Conservation (phyloP, 2,888 invertebrate genomes). For the Hydrotaea cyrtoneurina region DNA sequence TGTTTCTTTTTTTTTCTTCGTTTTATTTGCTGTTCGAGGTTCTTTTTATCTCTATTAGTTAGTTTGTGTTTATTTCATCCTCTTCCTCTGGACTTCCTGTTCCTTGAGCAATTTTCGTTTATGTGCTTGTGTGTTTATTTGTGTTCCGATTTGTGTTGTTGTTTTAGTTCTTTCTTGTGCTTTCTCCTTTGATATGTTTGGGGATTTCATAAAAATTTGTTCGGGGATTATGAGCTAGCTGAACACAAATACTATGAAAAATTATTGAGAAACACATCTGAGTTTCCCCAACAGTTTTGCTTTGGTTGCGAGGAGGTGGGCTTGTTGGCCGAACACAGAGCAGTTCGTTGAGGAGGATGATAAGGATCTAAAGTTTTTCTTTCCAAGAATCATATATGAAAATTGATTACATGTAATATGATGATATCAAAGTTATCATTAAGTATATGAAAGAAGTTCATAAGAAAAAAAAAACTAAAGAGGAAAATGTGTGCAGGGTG, state of each 20-base stretch:
- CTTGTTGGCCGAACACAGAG: not conserved
- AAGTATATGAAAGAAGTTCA: slow-evolving; percentile 40
- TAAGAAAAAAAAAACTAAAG: not conserved
- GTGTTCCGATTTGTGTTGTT: slow-evolving; percentile 1
- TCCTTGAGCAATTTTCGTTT: slow-evolving; percentile 20
- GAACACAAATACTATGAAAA: slow-evolving; percentile 40
- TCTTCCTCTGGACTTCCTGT: slow-evolving; percentile 20
- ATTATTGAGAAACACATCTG: slow-evolving; percentile 32
- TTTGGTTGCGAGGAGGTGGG: not conserved
- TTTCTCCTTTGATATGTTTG: slow-evolving; percentile 54
- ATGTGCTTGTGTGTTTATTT: slow-evolving; percentile 19
- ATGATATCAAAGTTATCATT: slow-evolving; percentile 47
- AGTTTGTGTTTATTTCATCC: slow-evolving; percentile 30
- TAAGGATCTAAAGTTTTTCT: slow-evolving; percentile 25
- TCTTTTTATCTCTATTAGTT: slow-evolving; percentile 56
- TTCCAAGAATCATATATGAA: slow-evolving; percentile 49
- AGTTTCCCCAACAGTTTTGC: not conserved
- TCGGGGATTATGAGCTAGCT: slow-evolving; percentile 57
- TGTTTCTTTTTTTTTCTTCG: not conserved
- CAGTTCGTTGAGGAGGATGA: not conserved
- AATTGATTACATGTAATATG: slow-evolving; percentile 58
- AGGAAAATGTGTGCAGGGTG: not conserved
- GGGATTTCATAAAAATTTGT: slow-evolving; percentile 64
- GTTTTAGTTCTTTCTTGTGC: not conserved
- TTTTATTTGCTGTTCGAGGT: not conserved